Evolutionary conservation across 1,140 invertebrate genomes (phyloP).

Genomic region (Dinothrombium tinctorium): DNA sequence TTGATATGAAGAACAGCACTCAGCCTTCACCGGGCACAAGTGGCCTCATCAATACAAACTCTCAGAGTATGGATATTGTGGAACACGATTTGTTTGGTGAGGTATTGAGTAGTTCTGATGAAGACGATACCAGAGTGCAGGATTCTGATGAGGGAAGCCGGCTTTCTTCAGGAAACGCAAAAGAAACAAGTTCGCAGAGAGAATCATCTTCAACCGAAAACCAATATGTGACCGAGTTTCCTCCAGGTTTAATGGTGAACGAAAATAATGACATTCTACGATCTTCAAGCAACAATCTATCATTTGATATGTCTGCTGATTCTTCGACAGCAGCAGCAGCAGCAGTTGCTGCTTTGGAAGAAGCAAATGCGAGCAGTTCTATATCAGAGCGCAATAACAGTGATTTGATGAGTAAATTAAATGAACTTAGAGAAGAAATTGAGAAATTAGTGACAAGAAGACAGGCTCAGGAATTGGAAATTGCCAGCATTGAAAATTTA

Average conservation of each 20-base stretch:
- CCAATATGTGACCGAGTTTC: constrained; percentile 10
- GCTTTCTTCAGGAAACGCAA: neutral
- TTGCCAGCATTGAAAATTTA: constrained; percentile 59
- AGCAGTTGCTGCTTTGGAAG: constrained; percentile 2
- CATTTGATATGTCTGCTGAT: constrained; percentile 1
- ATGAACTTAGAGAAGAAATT: constrained; percentile 26
- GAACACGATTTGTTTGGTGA: constrained; percentile 72
- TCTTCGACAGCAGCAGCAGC: constrained; percentile 1
- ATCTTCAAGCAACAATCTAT: neutral
- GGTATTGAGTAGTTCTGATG: constrained; percentile 50
- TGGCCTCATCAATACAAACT: constrained; percentile 10
- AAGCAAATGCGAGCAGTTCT: constrained; percentile 8
- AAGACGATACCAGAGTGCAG: constrained; percentile 14
- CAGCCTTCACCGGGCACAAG: constrained; percentile 4
- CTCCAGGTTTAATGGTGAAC: constrained; percentile 10
- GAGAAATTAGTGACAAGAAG: constrained; percentile 40
- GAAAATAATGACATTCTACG: neutral
- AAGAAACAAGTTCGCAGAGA: neutral
- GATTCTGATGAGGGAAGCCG: constrained; percentile 12
- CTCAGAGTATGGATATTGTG: constrained; percentile 18
- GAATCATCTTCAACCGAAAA: neutral
- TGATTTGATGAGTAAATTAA: constrained; percentile 14
- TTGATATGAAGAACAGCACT: constrained; percentile 17
- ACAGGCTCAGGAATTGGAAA: constrained; percentile 50
- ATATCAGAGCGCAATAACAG: constrained; percentile 13